phyloP scores from a whole-genome alignment of 2,888 invertebrate genomes.

The Microchrysa polita region DNA sequence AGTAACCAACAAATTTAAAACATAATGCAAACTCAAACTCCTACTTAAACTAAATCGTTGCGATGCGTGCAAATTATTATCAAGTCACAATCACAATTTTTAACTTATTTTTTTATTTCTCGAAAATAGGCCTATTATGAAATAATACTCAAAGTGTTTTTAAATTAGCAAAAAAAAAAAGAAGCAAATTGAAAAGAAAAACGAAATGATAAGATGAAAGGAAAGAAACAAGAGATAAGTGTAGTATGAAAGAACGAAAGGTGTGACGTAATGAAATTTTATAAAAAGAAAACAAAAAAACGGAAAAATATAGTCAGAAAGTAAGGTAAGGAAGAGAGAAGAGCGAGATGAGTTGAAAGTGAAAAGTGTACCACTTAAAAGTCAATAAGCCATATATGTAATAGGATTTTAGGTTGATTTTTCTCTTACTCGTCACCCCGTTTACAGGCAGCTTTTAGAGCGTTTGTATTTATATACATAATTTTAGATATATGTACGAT shows the following conservation, averaged over 20 bases:
- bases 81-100: conserved; percentile 2
- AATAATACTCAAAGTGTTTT: conserved; percentile 39
- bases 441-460: neutral
- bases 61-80: conserved; percentile 13
- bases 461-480: neutral
- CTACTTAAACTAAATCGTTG: conserved; percentile 25
- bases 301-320: conserved; percentile 14
- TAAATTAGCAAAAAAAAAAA: conserved; percentile 17
- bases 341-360: neutral
- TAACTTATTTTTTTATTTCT: conserved; percentile 30
- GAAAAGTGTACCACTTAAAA: neutral
- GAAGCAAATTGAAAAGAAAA: neutral
- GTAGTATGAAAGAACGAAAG: neutral
- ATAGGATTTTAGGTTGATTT: conserved; percentile 25
- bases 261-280: conserved; percentile 10
- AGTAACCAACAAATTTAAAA: too few relatives aligned
- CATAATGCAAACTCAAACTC: conserved; percentile 22
- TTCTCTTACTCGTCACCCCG: neutral
- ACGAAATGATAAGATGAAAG: neutral
- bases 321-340: too few relatives aligned
- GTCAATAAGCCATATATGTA: conserved; percentile 17
- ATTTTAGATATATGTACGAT: neutral
- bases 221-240: neutral
- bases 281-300: conserved; percentile 7
- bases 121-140: conserved; percentile 36